Percentiles rank a stretch among this genome's conserved stretches.
phyloP scores from a whole-genome alignment of 2,888 invertebrate genomes.

The Anarsia innoxiella region DNA sequence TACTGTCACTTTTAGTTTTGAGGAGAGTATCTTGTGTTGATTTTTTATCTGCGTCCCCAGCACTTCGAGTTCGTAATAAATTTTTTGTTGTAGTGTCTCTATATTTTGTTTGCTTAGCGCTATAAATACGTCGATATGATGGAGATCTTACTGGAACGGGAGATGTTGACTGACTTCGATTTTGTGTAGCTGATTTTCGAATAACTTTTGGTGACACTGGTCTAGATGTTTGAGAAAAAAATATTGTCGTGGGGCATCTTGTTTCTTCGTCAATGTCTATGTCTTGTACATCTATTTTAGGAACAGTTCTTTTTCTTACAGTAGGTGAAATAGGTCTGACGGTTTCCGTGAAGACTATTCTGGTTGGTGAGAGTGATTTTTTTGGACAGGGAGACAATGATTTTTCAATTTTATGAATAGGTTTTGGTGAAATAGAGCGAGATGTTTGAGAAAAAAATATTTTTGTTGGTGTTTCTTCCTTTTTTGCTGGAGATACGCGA shows the following conservation, averaged over 20 bases:
- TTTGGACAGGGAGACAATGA: constrained; percentile 24
- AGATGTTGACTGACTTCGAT: constrained; percentile 69
- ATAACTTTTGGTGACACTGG: constrained; percentile 55
- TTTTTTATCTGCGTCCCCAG: constrained; percentile 75
- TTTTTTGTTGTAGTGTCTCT: constrained; percentile 49
- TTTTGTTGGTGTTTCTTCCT: constrained; percentile 42
- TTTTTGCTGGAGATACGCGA: constrained; percentile 25
- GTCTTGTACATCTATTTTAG: constrained; percentile 24
- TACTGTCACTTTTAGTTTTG: constrained; percentile 55
- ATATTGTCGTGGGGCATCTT: constrained; percentile 41
- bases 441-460: constrained; percentile 48
- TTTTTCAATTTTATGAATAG: constrained; percentile 29
- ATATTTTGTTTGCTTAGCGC: constrained; percentile 55
- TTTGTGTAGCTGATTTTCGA: constrained; percentile 31
- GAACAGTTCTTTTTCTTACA: constrained; percentile 28
- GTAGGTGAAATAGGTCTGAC: constrained; percentile 51
- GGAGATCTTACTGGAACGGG: constrained; percentile 79
- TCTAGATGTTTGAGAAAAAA: constrained; percentile 59
- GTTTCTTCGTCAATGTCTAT: constrained; percentile 24
- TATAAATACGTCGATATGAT: constrained; percentile 78
- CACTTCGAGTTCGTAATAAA: constrained; percentile 77
- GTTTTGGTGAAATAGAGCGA: constrained; percentile 53
- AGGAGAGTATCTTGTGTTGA: constrained; percentile 22
- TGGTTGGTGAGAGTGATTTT: constrained; percentile 42
- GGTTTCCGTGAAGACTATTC: constrained; percentile 54